Base-by-base conservation (phyloP, 2,113 vertebrate species). In the Prochilodus magdalenae region DNA sequence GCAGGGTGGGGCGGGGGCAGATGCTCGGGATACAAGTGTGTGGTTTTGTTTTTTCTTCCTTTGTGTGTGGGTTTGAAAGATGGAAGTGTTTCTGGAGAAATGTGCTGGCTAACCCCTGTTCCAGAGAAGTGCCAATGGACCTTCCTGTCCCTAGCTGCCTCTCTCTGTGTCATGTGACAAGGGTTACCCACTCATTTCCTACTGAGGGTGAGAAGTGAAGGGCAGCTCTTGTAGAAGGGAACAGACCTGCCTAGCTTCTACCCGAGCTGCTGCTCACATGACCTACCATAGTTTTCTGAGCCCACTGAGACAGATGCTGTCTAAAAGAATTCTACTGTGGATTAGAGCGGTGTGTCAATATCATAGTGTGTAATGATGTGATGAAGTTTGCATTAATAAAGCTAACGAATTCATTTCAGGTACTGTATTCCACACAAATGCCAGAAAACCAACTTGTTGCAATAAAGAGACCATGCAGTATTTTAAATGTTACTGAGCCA, bases 131-230 rank as follows among this genome's bases (percentile, higher is more conserved):
- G 20, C 14, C 70, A 44, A 15, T 27, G 55, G 47, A 47, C 18
- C 12, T 80, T 14, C 63, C 53, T 24, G 36, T 5, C 3, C 4
- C 77, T 29, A 6, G 49, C 1, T 40, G 33, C n/a, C 6, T 29
- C 24, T 12, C 7, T 30, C 30, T 57, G 49, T 57, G 57, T 73
- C 67, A 77, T 53, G 66, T 73, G 29, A 84, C 80, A 77, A 80
- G 85, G 79, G 47, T 67, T 87, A 84, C 3, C 62, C 62, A 84
- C 49, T 84, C 72, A 26, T 66, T 79, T 75, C 65, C 29, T 89
- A 86, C 88, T 81, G 86, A 40, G 86, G 76, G 84, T 70, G 22
- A 72, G 49, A 51, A 33, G 30, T 66, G 79, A 57, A 24, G 4
- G 60, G 22, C 65, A 36, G 15, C 63, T 74, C 11, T 70, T 74